Evolutionary conservation across 2,888 invertebrate genomes (phyloP).

Genomic region (Drosophila phalerata): DNA sequence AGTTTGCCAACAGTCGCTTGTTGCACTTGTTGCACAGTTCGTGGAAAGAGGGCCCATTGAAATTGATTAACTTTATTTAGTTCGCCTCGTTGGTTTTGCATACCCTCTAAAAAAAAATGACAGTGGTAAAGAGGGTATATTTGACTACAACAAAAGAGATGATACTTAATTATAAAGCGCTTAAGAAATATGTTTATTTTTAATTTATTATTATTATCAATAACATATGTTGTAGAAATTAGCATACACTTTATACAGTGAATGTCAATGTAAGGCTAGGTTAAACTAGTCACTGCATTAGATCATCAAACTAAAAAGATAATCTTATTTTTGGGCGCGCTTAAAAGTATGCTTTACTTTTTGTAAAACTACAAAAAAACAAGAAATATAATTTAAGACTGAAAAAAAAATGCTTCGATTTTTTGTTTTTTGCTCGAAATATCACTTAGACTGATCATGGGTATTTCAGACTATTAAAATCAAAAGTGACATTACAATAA

Average conservation of each 20-base stretch:
- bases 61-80: conserved; percentile 79
- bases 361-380: background rate
- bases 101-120: background rate
- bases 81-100: conserved; percentile 54
- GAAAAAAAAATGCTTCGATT: too few relatives aligned
- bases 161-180: too few relatives aligned
- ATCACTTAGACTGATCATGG: too few relatives aligned
- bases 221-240: too few relatives aligned
- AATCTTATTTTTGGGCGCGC: background rate
- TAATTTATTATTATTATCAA: too few relatives aligned
- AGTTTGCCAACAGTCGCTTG: conserved; percentile 37
- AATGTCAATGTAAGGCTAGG: background rate
- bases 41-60: conserved; percentile 49
- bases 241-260: background rate
- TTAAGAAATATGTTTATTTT: too few relatives aligned
- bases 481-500: too few relatives aligned
- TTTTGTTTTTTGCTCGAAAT: too few relatives aligned
- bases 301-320: too few relatives aligned
- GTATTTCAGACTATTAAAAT: too few relatives aligned
- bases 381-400: too few relatives aligned
- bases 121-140: background rate
- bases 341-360: background rate
- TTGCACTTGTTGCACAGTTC: conserved; percentile 69
- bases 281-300: background rate
- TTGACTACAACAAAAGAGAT: background rate